Evolutionary conservation across 2,888 invertebrate species (phyloP).

Genomic region (Cosmorhoe ocellata): DNA sequence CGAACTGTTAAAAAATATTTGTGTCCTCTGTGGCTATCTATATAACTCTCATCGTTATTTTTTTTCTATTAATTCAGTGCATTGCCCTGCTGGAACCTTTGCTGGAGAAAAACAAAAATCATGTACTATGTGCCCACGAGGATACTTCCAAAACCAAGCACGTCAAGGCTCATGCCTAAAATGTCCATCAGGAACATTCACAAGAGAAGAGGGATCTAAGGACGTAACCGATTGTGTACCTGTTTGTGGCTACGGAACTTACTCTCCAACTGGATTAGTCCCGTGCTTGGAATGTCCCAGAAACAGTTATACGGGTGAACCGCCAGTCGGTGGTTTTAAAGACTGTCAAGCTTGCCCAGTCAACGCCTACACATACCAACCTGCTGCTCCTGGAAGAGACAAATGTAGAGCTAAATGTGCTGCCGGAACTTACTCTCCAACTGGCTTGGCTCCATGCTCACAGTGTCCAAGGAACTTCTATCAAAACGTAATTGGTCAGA

Average conservation of each 20-base stretch:
- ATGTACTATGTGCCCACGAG: slow-evolving; percentile 95
- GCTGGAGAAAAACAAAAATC: slow-evolving; percentile 94
- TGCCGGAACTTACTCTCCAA: slow-evolving; percentile 95
- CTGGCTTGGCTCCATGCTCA: slow-evolving; percentile 96
- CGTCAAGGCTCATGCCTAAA: slow-evolving; percentile 94
- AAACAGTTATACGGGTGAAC: slow-evolving; percentile 94
- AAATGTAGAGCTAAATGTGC: slow-evolving; percentile 94
- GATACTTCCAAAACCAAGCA: slow-evolving; percentile 96
- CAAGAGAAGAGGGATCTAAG: slow-evolving; percentile 94
- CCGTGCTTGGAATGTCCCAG: slow-evolving; percentile 97
- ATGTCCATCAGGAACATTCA: slow-evolving; percentile 97
- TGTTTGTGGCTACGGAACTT: slow-evolving; percentile 97
- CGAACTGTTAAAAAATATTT: background rate
- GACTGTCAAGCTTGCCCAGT: slow-evolving; percentile 97
- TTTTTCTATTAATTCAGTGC: slow-evolving; percentile 82
- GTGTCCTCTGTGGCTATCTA: too few relatives aligned
- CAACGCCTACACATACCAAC: slow-evolving; percentile 94
- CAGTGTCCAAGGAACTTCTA: slow-evolving; percentile 96
- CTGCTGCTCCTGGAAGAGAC: slow-evolving; percentile 92
- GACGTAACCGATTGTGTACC: slow-evolving; percentile 93
- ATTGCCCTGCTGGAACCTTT: slow-evolving; percentile 98
- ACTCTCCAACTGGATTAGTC: slow-evolving; percentile 96
- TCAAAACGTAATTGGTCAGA: slow-evolving; percentile 92
- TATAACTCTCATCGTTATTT: too few relatives aligned
- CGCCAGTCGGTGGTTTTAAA: slow-evolving; percentile 94